A percentile compares a stretch with the other conserved stretches of the same genome.
Evolutionary conservation across 1,140 invertebrate species (phyloP).

Genomic region (Drosophila tristis): DNA sequence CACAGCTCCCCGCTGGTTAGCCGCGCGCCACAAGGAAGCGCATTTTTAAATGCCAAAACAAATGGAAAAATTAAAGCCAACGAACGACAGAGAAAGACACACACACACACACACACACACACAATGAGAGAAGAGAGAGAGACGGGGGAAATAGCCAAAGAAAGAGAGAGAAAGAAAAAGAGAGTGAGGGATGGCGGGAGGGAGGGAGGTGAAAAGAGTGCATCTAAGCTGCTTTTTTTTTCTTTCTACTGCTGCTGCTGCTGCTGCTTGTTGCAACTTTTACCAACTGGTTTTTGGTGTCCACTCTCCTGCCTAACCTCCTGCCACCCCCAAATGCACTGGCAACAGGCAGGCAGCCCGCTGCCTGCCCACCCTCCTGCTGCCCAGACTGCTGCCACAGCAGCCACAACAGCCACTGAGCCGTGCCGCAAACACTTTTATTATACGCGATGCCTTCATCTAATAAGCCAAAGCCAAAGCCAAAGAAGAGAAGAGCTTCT

Average conservation of each 20-base stretch:
- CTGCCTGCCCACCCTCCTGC: neutral
- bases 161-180: slow-evolving; percentile 9
- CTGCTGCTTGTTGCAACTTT: slow-evolving; percentile 69
- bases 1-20: no score
- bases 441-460: slow-evolving; percentile 75
- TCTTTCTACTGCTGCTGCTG: slow-evolving; percentile 25
- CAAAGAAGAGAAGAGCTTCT: slow-evolving; percentile 50
- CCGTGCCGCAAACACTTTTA: slow-evolving; percentile 63
- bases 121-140: neutral
- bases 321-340: neutral
- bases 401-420: slow-evolving; percentile 63
- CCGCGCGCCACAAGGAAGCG: slow-evolving; percentile 65
- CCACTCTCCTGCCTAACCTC: slow-evolving; percentile 44
- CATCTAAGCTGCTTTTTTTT: slow-evolving; percentile 76
- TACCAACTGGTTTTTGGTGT: slow-evolving; percentile 71
- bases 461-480: slow-evolving; percentile 67
- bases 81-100: slow-evolving; percentile 59
- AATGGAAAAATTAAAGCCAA: slow-evolving; percentile 82
- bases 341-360: neutral
- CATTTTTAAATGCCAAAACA: slow-evolving; percentile 83
- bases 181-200: slow-evolving; percentile 6
- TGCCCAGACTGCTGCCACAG: slow-evolving; percentile 30
- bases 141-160: slow-evolving; percentile 15
- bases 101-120: neutral
- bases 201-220: slow-evolving; percentile 55